Base-by-base conservation (phyloP, 2,888 invertebrate species). In the Mythimna pallens region DNA sequence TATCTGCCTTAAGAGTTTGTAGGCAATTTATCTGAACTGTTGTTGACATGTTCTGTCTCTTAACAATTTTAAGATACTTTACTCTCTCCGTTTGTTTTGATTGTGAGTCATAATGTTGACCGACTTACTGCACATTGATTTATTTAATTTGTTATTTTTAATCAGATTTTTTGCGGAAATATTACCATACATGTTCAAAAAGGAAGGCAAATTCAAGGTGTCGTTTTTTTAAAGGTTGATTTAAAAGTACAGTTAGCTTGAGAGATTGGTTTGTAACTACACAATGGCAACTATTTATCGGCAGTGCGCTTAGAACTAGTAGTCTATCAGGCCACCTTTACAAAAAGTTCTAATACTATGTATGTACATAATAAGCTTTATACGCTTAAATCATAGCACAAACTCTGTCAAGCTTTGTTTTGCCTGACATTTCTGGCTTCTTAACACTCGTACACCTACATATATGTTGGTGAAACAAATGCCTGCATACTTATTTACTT, bases 161-260 rank as follows among this genome's bases (percentile, higher is more conserved):
- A 70, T 70, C 25, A 22, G 12, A 65, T 73, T 84, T 81, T 72
- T 81, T 72, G 75, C 78, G 84, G 76, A 82, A 78, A 85, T 80
- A 65, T 67, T 68, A 20, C 61, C 64, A 55, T 74, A 65, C 57
- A 58, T 73, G 61, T 73, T 58, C 59, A 57, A 30, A 77, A 76
- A 82, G 77, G 81, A 84, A 84, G 85, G 83, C 63, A 80, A 80
- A 70, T 47, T 20, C 76, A 76, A 85, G 83, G 84, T 68, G 66
- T 73, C 47, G 67, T 78, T 73, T 70, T 69, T 63, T 34, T 78
- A 66, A 82, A 85, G 75, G 77, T 78, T 85, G 63, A 69, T 66
- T 78, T 50, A 70, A 57, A 58, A 57, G 65, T 69, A 76, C 9
- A 55, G 50, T 52, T 20, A 40, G n/a, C 9, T 20, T 0, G 20